Percentiles rank a stretch among this genome's conserved stretches.
Conservation (phyloP, 1,140 invertebrate genomes). For the Cataglyphis hispanica region DNA sequence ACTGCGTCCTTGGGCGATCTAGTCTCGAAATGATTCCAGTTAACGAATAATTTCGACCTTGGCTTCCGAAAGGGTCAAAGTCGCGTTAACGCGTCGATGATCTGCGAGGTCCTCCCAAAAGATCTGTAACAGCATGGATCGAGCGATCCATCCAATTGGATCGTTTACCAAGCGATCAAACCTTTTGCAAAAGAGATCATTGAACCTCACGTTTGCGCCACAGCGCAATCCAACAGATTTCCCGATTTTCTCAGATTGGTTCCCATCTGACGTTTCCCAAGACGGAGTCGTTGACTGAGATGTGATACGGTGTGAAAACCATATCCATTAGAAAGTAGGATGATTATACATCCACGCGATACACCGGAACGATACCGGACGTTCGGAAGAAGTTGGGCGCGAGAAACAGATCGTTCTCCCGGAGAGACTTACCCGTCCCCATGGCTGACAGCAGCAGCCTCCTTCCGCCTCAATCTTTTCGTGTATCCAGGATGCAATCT, state of each 20-base stretch:
- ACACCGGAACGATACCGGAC: not conserved
- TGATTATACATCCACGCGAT: conserved; percentile 13
- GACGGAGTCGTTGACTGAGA: too few species aligned
- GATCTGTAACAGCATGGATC: not conserved
- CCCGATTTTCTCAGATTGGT: not conserved
- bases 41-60: conserved; percentile 67
- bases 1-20: conserved; percentile 38
- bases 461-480: conserved; percentile 80
- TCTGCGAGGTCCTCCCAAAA: conserved; percentile 20
- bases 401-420: conserved; percentile 23
- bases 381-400: conserved; percentile 14
- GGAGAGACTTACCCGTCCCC: conserved; percentile 83
- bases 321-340: not conserved
- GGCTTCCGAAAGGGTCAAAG: conserved; percentile 62
- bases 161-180: conserved; percentile 23
- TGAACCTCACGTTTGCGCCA: not conserved
- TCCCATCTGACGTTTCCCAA: not conserved
- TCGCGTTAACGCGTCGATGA: conserved; percentile 25
- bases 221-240: not conserved
- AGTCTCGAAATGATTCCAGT: not conserved
- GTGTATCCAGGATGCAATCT: conserved; percentile 78
- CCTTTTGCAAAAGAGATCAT: conserved; percentile 36
- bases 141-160: not conserved
- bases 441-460: conserved; percentile 83
- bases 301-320: conserved; percentile 10